phyloP scores from a whole-genome alignment of 2,888 invertebrate genomes.

The Stenodera caucasica region DNA sequence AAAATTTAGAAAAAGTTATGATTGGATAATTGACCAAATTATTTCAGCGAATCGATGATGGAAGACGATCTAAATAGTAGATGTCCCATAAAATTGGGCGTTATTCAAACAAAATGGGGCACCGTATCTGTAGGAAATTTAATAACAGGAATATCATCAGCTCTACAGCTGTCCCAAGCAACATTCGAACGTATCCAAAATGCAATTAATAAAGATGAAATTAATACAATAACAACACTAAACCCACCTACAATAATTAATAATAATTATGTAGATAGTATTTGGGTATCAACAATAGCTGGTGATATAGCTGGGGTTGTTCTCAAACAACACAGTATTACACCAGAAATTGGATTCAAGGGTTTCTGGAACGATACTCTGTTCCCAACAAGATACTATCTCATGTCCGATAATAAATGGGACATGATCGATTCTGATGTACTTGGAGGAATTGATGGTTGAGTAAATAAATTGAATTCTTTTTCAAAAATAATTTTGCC shows the following conservation, averaged over 20 bases:
- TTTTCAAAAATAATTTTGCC: background rate
- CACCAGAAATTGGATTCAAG: slow-evolving; percentile 57
- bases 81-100: slow-evolving; percentile 69
- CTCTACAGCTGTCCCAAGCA: slow-evolving; percentile 63
- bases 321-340: slow-evolving; percentile 63
- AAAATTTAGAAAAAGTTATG: too few species aligned
- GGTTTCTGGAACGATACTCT: slow-evolving; percentile 70
- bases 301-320: slow-evolving; percentile 71
- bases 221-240: slow-evolving; percentile 21
- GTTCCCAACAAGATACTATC: slow-evolving; percentile 62
- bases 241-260: slow-evolving; percentile 20
- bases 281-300: slow-evolving; percentile 64
- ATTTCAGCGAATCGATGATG: slow-evolving; percentile 16
- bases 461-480: slow-evolving; percentile 4
- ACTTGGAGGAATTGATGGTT: slow-evolving; percentile 70
- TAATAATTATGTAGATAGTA: slow-evolving; percentile 54
- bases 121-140: slow-evolving; percentile 63
- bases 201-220: slow-evolving; percentile 42
- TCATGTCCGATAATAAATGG: slow-evolving; percentile 60
- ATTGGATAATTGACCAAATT: background rate
- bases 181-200: slow-evolving; percentile 57
- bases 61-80: slow-evolving; percentile 27
- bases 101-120: slow-evolving; percentile 66
- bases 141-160: slow-evolving; percentile 63
- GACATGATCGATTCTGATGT: slow-evolving; percentile 71